phyloP scores from a whole-genome alignment of 2,888 invertebrate species.

The Spisula solida region DNA sequence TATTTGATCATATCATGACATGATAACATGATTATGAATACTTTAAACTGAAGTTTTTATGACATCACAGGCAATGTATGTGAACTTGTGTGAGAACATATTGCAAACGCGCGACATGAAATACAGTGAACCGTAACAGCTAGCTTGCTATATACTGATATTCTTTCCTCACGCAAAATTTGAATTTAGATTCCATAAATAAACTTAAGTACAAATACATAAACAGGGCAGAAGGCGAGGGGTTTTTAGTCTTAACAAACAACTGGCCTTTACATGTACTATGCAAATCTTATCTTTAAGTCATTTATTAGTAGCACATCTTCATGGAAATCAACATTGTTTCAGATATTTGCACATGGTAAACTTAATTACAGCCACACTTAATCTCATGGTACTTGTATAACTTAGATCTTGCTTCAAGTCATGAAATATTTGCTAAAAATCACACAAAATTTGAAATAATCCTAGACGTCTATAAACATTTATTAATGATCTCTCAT shows the following conservation, averaged over 20 bases:
- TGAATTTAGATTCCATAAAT: too few species aligned
- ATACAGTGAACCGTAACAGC: background rate
- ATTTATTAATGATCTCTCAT: slow-evolving; percentile 75
- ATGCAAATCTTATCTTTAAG: too few species aligned
- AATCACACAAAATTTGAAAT: slow-evolving; percentile 13
- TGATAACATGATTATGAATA: slow-evolving; percentile 18
- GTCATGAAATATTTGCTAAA: slow-evolving; percentile 14
- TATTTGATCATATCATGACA: slow-evolving; percentile 36
- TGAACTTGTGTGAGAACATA: background rate
- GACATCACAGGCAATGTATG: background rate
- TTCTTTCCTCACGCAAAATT: too few species aligned
- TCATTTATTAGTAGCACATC: background rate
- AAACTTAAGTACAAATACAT: too few species aligned
- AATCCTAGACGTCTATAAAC: slow-evolving; percentile 2
- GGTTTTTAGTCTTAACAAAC: background rate
- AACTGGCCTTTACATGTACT: background rate
- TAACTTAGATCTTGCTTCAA: slow-evolving; percentile 11
- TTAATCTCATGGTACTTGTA: background rate
- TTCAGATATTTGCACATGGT: background rate
- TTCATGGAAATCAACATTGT: background rate
- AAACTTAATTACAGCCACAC: background rate
- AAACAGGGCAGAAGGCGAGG: too few species aligned
- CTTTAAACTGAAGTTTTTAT: background rate
- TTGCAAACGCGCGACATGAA: background rate
- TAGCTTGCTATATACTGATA: background rate